Evolutionary conservation across 2,113 vertebrate genomes (phyloP).

Genomic region (Forbesichthys papilliferus): DNA sequence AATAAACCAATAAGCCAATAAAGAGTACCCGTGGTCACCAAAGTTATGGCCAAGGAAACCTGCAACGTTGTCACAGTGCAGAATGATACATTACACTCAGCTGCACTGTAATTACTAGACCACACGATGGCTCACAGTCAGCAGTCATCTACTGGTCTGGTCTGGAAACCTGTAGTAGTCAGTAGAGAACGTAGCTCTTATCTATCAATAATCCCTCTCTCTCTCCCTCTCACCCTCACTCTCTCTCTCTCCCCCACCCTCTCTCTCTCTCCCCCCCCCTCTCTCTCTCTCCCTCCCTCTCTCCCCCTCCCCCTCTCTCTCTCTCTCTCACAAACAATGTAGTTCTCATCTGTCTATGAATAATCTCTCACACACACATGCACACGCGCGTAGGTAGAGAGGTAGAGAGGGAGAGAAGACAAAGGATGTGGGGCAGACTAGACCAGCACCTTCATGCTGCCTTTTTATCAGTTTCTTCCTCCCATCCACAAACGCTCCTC

Average conservation of each 20-base stretch:
- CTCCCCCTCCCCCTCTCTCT: no score
- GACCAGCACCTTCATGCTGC: no score
- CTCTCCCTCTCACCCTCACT: no score
- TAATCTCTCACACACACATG: not conserved
- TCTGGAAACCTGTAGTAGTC: not conserved
- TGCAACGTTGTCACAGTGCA: not conserved
- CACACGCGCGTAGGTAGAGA: not conserved
- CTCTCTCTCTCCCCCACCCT: no score
- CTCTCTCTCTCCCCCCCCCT: no score
- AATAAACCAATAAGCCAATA: not conserved
- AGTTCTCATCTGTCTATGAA: not conserved
- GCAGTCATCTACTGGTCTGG: not conserved
- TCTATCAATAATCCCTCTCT: no score
- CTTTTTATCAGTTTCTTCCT: no score
- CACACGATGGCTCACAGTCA: not conserved
- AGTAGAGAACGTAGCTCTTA: no score
- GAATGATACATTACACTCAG: not conserved
- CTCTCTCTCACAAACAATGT: not conserved
- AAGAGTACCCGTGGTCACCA: not conserved
- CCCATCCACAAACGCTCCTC: no score
- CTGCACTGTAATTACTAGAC: not conserved
- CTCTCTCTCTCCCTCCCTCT: no score
- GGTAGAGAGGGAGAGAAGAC: not conserved
- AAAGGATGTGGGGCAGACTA: conserved; percentile 3
- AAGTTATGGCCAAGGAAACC: no score